Base-by-base conservation (phyloP, 1,140 invertebrate genomes). In the Drosophila bifasciata region DNA sequence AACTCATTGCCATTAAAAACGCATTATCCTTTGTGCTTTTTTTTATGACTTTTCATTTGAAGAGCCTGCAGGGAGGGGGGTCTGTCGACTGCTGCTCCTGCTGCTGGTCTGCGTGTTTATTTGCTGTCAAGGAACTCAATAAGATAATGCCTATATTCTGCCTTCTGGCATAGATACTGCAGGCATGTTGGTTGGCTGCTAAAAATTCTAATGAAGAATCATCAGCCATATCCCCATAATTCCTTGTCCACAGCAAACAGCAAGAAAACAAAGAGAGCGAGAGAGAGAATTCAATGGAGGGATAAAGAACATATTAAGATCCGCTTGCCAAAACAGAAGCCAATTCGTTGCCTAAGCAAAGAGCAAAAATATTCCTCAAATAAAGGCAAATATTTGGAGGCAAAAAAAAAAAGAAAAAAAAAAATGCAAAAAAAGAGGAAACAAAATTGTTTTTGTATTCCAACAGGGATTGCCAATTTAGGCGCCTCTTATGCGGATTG, bases 1-100 rank as follows among this genome's bases (percentile, higher is more conserved):
- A 86, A 76, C 78, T 86, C 83, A 61, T 86, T 88, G 83, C 81
- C 81, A 86, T 86, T 86, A 86, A 86, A 86, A 88, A 88, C 81
- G 78, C 81, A 86, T 86, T 86, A 86, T 86, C 83, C 81, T 83
- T 81, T 86, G 81, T 86, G 83, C 78, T 64, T 51, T 85, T 51
- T 85, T 86, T 86, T 86, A 86, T 86, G 80, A 81, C 78, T 86
- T 86, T 86, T 81, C 68, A 83, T 86, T 88, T 88, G 74, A 68
- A 78, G 83, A 70, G 83, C 46, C 75, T 66, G 62, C 55, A 75
- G 66, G 85, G 44, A 62, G 50, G 67, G 8, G 1, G 25, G 25
- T 0, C 25, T 2, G 23, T 1, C 5, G 6, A 1, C 23, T 48
- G 23, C 60, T 60, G 69, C 23, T 40, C 39, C 8, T 50, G 40